phyloP scores from a whole-genome alignment of 2,888 invertebrate species.

The Drosophila formosana region DNA sequence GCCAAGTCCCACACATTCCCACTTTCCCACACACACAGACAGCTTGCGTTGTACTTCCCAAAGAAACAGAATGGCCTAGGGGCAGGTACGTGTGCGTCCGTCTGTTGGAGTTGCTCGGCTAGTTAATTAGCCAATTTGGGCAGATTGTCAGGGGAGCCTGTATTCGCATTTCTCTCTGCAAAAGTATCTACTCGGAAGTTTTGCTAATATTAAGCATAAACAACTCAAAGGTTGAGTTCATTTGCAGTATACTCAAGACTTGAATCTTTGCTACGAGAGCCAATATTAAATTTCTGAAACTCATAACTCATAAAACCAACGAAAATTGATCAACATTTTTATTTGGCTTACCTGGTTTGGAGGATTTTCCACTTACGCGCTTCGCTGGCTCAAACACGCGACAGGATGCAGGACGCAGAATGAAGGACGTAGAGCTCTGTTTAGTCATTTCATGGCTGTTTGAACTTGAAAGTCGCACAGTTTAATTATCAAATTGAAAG shows the following conservation, averaged over 20 bases:
- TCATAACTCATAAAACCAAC: not conserved
- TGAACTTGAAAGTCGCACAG: slow-evolving; percentile 69
- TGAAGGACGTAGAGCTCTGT: slow-evolving; percentile 9
- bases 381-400: slow-evolving; percentile 23
- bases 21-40: slow-evolving; percentile 4
- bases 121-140: slow-evolving; percentile 73
- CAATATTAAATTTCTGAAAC: not conserved
- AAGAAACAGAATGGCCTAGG: slow-evolving; percentile 42
- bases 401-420: slow-evolving; percentile 35
- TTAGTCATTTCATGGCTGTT: slow-evolving; percentile 67
- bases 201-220: slow-evolving; percentile 63
- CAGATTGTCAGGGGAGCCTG: slow-evolving; percentile 37
- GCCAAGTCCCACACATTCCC: slow-evolving; percentile 3
- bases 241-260: slow-evolving; percentile 16
- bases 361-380: slow-evolving; percentile 50
- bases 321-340: slow-evolving; percentile 4
- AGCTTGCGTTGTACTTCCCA: slow-evolving; percentile 37
- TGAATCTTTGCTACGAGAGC: slow-evolving; percentile 31
- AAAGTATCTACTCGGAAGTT: slow-evolving; percentile 45
- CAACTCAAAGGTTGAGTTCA: slow-evolving; percentile 30
- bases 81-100: slow-evolving; percentile 32
- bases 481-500: slow-evolving; percentile 64
- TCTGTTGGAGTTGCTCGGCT: slow-evolving; percentile 31
- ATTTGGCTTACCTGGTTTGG: slow-evolving; percentile 15
- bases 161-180: not conserved